phyloP scores from a whole-genome alignment of 2,888 invertebrate species.

The Pharmacophagus antenor region DNA sequence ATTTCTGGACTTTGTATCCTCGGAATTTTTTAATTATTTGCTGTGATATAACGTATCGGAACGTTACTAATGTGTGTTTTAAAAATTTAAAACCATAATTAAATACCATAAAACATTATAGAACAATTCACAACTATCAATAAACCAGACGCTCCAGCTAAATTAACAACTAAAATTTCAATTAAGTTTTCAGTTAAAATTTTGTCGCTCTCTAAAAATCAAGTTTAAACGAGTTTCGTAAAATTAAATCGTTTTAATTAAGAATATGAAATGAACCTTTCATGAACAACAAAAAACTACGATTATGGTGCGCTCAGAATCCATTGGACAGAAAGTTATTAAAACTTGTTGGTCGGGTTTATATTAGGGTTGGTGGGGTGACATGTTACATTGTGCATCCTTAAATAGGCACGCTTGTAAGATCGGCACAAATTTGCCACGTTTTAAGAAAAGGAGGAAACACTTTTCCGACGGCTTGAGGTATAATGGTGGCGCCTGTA shows the following conservation, averaged over 20 bases:
- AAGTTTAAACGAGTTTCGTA: not conserved
- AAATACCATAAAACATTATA: not conserved
- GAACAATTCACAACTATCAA: too few species aligned
- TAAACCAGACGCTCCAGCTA: not conserved
- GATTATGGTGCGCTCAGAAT: not conserved
- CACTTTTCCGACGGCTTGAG: constrained; percentile 35
- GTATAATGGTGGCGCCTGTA: constrained; percentile 29
- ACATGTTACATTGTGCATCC: constrained; percentile 33
- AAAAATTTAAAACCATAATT: not conserved
- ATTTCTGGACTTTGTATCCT: too few species aligned
- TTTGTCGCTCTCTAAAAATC: not conserved
- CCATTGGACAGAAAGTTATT: constrained; percentile 3
- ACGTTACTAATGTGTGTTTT: not conserved
- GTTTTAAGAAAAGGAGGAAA: constrained; percentile 37
- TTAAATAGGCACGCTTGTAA: constrained; percentile 36
- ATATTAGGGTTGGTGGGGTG: not conserved
- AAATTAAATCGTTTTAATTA: constrained; percentile 5
- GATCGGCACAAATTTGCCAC: constrained; percentile 41
- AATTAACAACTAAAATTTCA: not conserved
- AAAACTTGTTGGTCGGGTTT: constrained; percentile 8
- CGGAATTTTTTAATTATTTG: too few species aligned
- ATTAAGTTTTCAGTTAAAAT: constrained; percentile 1
- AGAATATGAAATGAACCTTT: constrained; percentile 3
- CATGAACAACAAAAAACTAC: not conserved
- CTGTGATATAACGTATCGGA: too few species aligned